These are phyloP conservation scores for Pangasius macronema DNA, from an alignment of 2,797 vertebrate species.

Conservation along the genomic window DNA sequence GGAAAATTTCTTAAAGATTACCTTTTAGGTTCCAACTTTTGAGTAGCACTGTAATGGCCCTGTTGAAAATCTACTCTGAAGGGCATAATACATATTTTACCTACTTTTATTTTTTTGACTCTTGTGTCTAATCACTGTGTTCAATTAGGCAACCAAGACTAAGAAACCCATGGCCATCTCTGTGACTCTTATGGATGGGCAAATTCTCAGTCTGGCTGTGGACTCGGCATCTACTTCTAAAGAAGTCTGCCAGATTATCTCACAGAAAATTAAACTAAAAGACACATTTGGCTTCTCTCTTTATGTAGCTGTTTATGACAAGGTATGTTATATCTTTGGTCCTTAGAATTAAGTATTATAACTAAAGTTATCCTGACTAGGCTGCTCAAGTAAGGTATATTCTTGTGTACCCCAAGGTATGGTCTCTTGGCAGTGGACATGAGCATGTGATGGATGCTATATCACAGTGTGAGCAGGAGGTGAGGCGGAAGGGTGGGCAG, in stretches of 20 bases:
- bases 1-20: neutral
- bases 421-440: conserved; percentile 85
- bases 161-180: conserved; percentile 84
- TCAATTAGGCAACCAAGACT: conserved; percentile 85
- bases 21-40: neutral
- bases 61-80: neutral
- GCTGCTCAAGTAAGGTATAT: neutral
- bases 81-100: neutral
- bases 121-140: conserved; percentile 30
- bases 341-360: neutral
- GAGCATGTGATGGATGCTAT: conserved; percentile 93
- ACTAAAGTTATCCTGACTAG: neutral
- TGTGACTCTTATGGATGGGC: conserved; percentile 83
- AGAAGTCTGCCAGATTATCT: conserved; percentile 85
- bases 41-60: neutral
- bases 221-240: conserved; percentile 90
- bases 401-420: conserved; percentile 73
- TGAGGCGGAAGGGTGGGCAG: conserved; percentile 79
- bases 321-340: conserved; percentile 71
- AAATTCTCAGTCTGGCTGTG: conserved; percentile 78
- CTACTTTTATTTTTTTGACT: neutral
- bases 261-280: conserved; percentile 79
- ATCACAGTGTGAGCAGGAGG: conserved; percentile 92
- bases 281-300: conserved; percentile 92
- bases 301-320: conserved; percentile 89